Base-by-base conservation (phyloP, 2,888 invertebrate genomes). In the Spisula subtruncata region DNA sequence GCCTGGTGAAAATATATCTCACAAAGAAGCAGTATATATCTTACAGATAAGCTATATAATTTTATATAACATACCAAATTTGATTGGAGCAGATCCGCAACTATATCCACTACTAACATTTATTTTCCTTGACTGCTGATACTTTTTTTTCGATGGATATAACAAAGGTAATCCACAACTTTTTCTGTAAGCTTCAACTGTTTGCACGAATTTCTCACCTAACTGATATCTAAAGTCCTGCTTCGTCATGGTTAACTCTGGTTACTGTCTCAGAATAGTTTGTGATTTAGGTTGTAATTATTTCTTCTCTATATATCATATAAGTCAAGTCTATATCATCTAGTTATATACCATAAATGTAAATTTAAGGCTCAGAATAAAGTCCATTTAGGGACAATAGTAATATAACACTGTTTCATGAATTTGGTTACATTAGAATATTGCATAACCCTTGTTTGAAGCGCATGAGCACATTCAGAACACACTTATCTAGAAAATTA, bases 111-210 rank as follows among this genome's bases (percentile, higher is more conserved):
- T 35, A 75, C 75, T 35, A 75, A 75, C 75, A 75, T 75, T 81
- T 25, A 87, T 35, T 51, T 29, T 83, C 75, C 75, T 83, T 51
- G 87, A 48, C 8, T 83, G 83, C 35, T 35, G 32, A 29, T 79
- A 83, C 14, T 79, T 71, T 32, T 56, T 48, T 75, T 87, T 87
- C 25, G 32, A 82, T 1, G 86, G 71, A 71, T 81, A 87, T 41
- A 82, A 46, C 35, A 87, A 20, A 1, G 82, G 86, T 48, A 82
- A 66, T 48, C 75, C 56, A 32, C 79, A 29, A 48, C 75, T n/a
- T 41, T 82, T 87, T 48, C 79, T 71, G n/a, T 87, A 87, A 41
- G 82, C 75, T 56, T 87, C 87, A 35, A 82, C 75, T 41, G 87
- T 82, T 35, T 71, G 46, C 79, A 87, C 83, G 41, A 87, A 87